A percentile compares a stretch with the other conserved stretches of the same genome.
These are phyloP conservation scores for Brachionus paranguensis DNA, from an alignment of 1,140 invertebrate genomes.

Conservation along the genomic window DNA sequence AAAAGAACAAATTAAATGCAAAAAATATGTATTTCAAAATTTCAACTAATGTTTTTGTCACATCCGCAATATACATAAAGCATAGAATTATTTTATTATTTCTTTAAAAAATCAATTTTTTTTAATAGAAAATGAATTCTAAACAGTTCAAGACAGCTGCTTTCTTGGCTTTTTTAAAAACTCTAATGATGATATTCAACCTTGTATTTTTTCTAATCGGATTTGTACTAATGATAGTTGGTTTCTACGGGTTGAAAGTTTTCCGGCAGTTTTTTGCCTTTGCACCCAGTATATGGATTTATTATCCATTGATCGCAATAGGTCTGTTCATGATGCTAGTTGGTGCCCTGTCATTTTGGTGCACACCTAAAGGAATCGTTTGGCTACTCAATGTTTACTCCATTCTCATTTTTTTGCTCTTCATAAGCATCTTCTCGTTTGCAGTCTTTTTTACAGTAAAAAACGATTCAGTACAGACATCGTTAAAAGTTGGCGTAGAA, in stretches of 20 bases:
- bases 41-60: background rate
- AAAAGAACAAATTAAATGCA: background rate
- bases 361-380: slow-evolving; percentile 18
- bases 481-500: background rate
- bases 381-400: slow-evolving; percentile 14
- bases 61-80: background rate
- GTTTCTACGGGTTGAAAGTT: background rate
- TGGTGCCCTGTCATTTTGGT: slow-evolving; percentile 4
- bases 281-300: slow-evolving; percentile 2
- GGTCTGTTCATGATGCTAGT: slow-evolving; percentile 38
- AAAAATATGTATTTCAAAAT: background rate
- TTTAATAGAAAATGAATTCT: background rate
- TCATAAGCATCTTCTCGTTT: slow-evolving; percentile 5
- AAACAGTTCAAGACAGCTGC: slow-evolving; percentile 22
- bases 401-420: background rate
- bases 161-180: slow-evolving; percentile 25
- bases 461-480: background rate
- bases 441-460: background rate
- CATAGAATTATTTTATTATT: background rate
- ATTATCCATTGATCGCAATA: background rate
- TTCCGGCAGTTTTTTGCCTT: slow-evolving; percentile 19
- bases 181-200: slow-evolving; percentile 21
- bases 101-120: background rate
- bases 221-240: background rate
- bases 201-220: slow-evolving; percentile 23